Evolutionary conservation across 2,797 vertebrate species (phyloP), one percentile per base, ranked within the genome.

Genomic region (Heliangelus exortis): DNA sequence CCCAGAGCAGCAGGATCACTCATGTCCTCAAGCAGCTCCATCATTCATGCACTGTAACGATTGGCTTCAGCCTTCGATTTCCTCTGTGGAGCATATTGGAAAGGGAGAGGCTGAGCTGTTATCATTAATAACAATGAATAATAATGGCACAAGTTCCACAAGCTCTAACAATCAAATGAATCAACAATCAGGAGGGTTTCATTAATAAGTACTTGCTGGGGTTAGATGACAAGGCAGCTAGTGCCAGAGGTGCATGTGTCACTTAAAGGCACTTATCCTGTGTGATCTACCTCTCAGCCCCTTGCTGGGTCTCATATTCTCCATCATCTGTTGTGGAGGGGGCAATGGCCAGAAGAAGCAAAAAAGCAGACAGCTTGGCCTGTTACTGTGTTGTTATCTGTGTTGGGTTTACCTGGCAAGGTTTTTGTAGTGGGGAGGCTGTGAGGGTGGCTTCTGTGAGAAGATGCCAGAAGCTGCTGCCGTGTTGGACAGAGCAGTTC

Each of bases 61-160:
- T 90, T 84, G 76, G 87, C 74, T 91, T 92, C 89, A 93, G 89
- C 77, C 85, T 96, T 96, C 28, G 59, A 91, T 96, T 96, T 96
- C 90, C 87, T 93, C 80, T 77, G 59, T 69, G 80, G 91, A 94
- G 68, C 67, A 5, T 76, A 90, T 90, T 96, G 95, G 89, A 86
- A 92, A 76, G 87, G 88, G 91, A 90, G 73, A 88, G 91, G 83
- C 91, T 79, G 89, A 84, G 45, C 79, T 91, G 84, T 63, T 89
- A 93, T 47, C 95, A 91, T 97, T 95, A 91, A 95, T 97, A 96
- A 96, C 55, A 91, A 62, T 95, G 93, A 97, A 59, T 94, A 94
- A 95, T 96, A 95, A 84, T 67, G n/a, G 75, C 29, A 50, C 1
- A 5, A 86, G 89, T 94, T 94, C 67, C 93, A 94, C 95, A 91